Conservation (phyloP, 2,888 invertebrate genomes). For the Eristalis pertinax region DNA sequence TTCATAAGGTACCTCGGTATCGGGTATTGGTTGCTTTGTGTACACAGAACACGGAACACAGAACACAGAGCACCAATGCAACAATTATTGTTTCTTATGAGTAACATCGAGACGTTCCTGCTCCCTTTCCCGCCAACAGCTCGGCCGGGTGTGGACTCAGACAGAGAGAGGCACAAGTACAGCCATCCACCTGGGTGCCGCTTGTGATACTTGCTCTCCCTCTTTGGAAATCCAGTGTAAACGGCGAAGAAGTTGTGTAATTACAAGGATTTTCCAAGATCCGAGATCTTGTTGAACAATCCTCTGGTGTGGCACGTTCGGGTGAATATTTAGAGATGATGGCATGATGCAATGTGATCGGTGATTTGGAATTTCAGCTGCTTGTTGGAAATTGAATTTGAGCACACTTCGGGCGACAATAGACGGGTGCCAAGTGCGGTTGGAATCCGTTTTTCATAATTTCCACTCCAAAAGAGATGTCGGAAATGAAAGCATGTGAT, state of each 20-base stretch:
- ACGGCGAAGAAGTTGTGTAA: constrained; percentile 32
- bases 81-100: constrained; percentile 44
- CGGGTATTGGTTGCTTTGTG: not conserved
- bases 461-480: not conserved
- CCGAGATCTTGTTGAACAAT: constrained; percentile 35
- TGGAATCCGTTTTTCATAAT: not conserved
- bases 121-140: constrained; percentile 17
- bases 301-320: constrained; percentile 32
- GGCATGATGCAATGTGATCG: not conserved
- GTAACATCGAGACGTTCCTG: constrained; percentile 44
- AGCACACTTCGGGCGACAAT: not conserved
- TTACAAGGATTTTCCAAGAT: constrained; percentile 32
- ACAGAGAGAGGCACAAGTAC: not conserved
- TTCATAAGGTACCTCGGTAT: not conserved
- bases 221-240: constrained; percentile 12
- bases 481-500: no score
- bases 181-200: constrained; percentile 39
- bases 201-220: constrained; percentile 17
- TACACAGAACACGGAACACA: no score
- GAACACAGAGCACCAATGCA: constrained; percentile 25
- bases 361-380: constrained; percentile 32
- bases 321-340: not conserved
- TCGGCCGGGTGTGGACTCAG: not conserved
- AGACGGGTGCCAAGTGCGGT: constrained; percentile 1
- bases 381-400: not conserved